These are phyloP conservation scores for Vireo griseus DNA, from an alignment of 2,797 vertebrate genomes.

Conservation along the genomic window DNA sequence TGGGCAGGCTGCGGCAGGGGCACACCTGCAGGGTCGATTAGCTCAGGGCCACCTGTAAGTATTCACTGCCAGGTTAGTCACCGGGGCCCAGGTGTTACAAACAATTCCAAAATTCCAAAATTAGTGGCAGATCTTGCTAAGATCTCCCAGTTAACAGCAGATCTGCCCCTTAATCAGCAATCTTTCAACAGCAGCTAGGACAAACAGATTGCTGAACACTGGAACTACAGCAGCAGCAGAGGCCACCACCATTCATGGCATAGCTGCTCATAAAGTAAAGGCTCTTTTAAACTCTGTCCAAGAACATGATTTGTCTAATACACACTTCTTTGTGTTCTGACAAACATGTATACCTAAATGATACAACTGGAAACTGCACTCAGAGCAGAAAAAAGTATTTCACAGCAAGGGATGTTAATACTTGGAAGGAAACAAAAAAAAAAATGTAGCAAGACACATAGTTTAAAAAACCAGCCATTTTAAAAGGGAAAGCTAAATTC, in stretches of 20 bases:
- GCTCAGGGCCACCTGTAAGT: constrained; percentile 83
- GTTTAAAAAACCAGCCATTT: not conserved
- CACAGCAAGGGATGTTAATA: not conserved
- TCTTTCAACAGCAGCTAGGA: not conserved
- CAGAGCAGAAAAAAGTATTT: not conserved
- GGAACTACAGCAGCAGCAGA: not conserved
- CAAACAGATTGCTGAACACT: accelerated
- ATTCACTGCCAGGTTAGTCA: not conserved
- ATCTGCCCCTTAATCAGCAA: not conserved
- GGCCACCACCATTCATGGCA: not conserved
- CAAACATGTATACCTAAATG: not conserved
- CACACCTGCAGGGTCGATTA: constrained; percentile 83
- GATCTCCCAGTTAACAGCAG: not conserved
- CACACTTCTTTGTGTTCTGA: not conserved
- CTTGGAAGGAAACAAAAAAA: not conserved
- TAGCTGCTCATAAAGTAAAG: not conserved
- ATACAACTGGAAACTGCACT: not conserved
- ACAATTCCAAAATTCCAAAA: not conserved
- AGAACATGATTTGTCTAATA: not conserved
- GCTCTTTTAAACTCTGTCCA: not conserved
- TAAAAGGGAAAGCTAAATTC: not conserved
- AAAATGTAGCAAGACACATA: not conserved
- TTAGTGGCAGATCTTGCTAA: not conserved
- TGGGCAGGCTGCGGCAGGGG: constrained; percentile 83
- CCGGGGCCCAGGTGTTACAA: not conserved